Conservation (phyloP, 2,113 vertebrate genomes). For the Ammodytes marinus region DNA sequence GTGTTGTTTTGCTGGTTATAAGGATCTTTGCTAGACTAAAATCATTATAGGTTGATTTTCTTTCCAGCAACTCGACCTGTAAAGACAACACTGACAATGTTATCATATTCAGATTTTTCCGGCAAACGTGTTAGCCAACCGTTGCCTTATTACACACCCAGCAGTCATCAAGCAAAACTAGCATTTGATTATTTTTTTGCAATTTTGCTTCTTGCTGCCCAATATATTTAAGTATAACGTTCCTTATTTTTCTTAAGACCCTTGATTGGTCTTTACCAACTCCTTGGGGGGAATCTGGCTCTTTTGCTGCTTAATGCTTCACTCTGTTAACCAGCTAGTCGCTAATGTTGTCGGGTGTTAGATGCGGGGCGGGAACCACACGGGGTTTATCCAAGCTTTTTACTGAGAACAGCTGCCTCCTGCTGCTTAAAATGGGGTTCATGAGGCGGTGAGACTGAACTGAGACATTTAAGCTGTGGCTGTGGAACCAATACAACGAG, state of each 20-base stretch:
- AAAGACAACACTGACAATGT: background rate
- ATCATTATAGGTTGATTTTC: background rate
- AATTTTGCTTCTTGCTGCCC: background rate
- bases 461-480: background rate
- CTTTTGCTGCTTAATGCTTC: background rate
- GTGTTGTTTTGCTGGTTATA: background rate
- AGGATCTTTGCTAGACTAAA: background rate
- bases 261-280: background rate
- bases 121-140: too few relatives aligned
- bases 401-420: background rate
- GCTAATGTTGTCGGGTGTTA: background rate
- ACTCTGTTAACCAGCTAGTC: background rate
- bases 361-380: background rate
- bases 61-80: background rate
- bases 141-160: background rate
- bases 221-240: background rate
- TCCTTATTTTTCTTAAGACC: background rate
- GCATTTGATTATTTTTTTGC: too few relatives aligned
- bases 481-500: background rate
- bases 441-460: background rate
- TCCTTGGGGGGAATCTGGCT: background rate
- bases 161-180: background rate
- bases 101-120: background rate
- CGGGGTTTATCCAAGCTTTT: background rate
- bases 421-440: background rate